Evolutionary conservation across 2,797 vertebrate genomes (phyloP).

Genomic region (Momotus momota): DNA sequence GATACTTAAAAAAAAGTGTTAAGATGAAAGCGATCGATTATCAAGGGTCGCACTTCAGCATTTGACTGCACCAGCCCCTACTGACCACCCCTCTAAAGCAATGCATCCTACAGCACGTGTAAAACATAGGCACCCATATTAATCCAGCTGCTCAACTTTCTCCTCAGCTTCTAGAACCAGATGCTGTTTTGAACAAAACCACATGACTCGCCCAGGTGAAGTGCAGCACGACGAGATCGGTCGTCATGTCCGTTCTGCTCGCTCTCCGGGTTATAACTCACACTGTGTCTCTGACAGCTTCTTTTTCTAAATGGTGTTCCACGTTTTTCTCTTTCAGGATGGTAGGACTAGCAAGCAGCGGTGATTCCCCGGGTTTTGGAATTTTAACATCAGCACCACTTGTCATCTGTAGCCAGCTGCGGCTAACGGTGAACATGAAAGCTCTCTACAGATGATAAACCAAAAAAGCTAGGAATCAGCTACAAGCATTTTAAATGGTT

Average conservation of each 20-base stretch:
- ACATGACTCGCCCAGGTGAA: neutral
- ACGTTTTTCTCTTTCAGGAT: conserved; percentile 53
- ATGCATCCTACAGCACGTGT: neutral
- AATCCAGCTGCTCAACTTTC: neutral
- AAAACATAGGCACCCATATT: neutral
- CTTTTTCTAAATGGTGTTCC: conserved; percentile 21
- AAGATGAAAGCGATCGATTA: neutral
- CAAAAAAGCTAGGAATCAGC: neutral
- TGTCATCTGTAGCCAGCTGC: neutral
- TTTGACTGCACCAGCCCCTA: neutral
- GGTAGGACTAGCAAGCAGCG: conserved; percentile 9
- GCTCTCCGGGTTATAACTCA: neutral
- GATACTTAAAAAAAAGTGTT: neutral
- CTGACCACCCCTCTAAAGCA: neutral
- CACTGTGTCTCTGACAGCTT: neutral
- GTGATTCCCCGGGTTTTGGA: neutral
- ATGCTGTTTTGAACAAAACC: neutral
- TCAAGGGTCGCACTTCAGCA: neutral
- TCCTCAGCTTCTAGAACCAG: neutral
- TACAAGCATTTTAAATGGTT: neutral
- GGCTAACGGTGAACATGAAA: conserved; percentile 9
- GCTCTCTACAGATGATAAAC: neutral
- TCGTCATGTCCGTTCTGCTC: neutral
- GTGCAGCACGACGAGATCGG: rapidly evolving
- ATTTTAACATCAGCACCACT: neutral